Base-by-base conservation (phyloP, 92 coral and sea anemone genomes). In the Epizoanthus fatuus region DNA sequence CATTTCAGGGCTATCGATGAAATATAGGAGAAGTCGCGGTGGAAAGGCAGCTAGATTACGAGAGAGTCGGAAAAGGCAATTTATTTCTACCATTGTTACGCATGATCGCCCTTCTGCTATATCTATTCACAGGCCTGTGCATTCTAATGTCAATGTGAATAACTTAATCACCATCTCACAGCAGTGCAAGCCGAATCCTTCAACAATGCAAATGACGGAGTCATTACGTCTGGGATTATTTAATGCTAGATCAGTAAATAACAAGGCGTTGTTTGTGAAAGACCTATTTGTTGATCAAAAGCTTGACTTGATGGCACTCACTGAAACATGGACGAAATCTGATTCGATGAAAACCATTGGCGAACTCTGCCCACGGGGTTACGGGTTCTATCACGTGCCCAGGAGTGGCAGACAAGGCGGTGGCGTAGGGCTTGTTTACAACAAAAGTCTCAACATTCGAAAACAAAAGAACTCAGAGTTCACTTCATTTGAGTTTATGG, bases 111-210 rank as follows among this genome's bases (percentile, higher is more conserved):
- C 53, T 49, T 49, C 53, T 49, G 53, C 53, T 49, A 49, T 11
- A 10, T 49, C 53, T 49, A 49, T 49, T 49, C 13, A 49, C 53
- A 49, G 53, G 53, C 53, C 53, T 49, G 53, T 49, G 53, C 53
- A 49, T 49, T 49, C 53, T 49, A 49, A 49, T 49, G 13, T 49
- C 53, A 49, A 69, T 69, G 40, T 64, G 69, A 64, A 64, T 64
- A 64, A 64, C 69, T 64, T 64, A 64, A 64, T 68, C 54, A 68
- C 54, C 73, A 68, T 68, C 73, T 3, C 47, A 68, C 38, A 68
- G 73, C 73, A 68, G 73, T 68, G 73, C 73, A 68, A 68, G 73
- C 53, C 53, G 53, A 68, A 68, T 49, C 54, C 73, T 68, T 68
- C 73, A 68, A 68, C 38, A 68, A 64, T 63, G 47, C 47, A 44